phyloP scores from a whole-genome alignment of 2,888 invertebrate species.

The Mimumesa dahlbomi region DNA sequence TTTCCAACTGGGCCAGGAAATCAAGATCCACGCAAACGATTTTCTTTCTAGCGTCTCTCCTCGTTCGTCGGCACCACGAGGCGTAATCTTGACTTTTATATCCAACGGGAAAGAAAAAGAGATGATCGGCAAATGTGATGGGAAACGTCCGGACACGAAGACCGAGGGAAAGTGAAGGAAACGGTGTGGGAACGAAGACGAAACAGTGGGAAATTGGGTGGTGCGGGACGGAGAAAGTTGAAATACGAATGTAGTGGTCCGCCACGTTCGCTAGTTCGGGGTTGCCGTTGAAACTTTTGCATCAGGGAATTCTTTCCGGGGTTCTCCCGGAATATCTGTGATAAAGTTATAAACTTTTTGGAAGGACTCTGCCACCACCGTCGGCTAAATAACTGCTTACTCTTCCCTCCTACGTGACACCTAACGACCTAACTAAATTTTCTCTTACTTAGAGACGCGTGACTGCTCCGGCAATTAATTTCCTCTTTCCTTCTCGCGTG shows the following conservation, averaged over 20 bases:
- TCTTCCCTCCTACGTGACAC: conserved; percentile 39
- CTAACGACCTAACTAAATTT: conserved; percentile 57
- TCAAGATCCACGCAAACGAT: conserved; percentile 61
- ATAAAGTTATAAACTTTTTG: conserved; percentile 71
- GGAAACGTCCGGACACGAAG: conserved; percentile 8
- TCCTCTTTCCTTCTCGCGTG: background rate
- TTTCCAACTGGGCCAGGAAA: conserved; percentile 51
- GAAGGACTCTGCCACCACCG: conserved; percentile 37
- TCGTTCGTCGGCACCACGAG: conserved; percentile 15
- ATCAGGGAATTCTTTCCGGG: conserved; percentile 70
- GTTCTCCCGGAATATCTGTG: conserved; percentile 64
- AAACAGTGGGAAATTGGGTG: background rate
- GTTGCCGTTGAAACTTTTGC: conserved; percentile 71
- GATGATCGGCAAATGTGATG: conserved; percentile 13
- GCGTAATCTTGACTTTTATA: conserved; percentile 52
- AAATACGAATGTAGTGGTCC: conserved; percentile 52
- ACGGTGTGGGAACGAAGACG: background rate
- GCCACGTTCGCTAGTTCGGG: conserved; percentile 35
- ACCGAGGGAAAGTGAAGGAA: conserved; percentile 4
- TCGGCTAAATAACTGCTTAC: conserved; percentile 62
- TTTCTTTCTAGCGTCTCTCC: conserved; percentile 33
- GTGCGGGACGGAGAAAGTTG: conserved; percentile 42
- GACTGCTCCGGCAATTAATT: conserved; percentile 37
- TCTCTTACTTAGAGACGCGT: conserved; percentile 37
- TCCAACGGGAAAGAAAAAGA: conserved; percentile 20